A percentile compares a stretch with the other conserved stretches of the same genome.
These are phyloP conservation scores for Delia radicum DNA, from an alignment of 1,140 invertebrate genomes.

Conservation along the genomic window DNA sequence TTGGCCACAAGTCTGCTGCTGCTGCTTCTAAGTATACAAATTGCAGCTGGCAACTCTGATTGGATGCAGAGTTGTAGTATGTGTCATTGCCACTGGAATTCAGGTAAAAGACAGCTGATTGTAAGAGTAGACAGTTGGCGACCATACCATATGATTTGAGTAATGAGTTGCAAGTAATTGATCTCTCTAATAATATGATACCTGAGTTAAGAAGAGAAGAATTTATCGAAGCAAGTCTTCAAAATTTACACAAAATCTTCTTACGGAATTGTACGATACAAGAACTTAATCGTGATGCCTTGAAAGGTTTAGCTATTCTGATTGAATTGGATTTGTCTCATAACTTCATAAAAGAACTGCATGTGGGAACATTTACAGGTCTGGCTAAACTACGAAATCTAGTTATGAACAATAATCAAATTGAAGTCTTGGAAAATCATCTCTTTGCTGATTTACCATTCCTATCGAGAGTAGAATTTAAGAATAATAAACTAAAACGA, in stretches of 20 bases:
- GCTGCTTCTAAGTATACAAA: neutral
- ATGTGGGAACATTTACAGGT: slow-evolving; percentile 70
- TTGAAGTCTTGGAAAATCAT: slow-evolving; percentile 70
- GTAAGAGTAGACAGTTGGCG: slow-evolving; percentile 64
- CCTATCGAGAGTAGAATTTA: slow-evolving; percentile 75
- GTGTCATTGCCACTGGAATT: slow-evolving; percentile 78
- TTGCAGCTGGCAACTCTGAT: slow-evolving; percentile 54
- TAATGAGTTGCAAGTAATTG: slow-evolving; percentile 72
- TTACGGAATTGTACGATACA: slow-evolving; percentile 71
- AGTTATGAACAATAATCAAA: slow-evolving; percentile 70
- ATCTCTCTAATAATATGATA: slow-evolving; percentile 73
- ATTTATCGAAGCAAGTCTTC: slow-evolving; percentile 69
- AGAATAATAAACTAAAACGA: slow-evolving; percentile 68
- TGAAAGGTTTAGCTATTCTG: slow-evolving; percentile 73
- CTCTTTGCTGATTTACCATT: slow-evolving; percentile 74
- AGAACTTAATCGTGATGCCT: slow-evolving; percentile 69
- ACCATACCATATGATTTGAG: slow-evolving; percentile 71
- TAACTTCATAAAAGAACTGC: slow-evolving; percentile 70
- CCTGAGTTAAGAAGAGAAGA: slow-evolving; percentile 65
- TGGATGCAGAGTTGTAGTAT: slow-evolving; percentile 61
- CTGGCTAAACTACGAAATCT: slow-evolving; percentile 70
- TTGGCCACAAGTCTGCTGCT: slow-evolving; percentile 8
- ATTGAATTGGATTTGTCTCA: slow-evolving; percentile 82
- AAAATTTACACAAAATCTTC: slow-evolving; percentile 79
- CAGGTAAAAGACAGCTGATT: slow-evolving; percentile 82